Percentiles rank a stretch among this genome's conserved stretches.
phyloP scores from a whole-genome alignment of 1,140 invertebrate species.

The Lysiphlebus fabarum region DNA sequence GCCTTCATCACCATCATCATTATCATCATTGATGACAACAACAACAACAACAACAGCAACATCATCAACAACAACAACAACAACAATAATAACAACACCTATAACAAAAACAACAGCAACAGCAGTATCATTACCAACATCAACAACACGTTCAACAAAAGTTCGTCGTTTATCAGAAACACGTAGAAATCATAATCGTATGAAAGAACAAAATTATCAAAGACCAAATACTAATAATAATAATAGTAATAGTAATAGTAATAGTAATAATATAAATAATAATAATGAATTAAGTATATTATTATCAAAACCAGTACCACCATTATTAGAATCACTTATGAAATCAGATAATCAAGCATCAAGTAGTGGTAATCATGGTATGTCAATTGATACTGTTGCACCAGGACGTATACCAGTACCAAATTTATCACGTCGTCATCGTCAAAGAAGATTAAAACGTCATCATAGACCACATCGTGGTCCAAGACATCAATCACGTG shows the following conservation, averaged over 20 bases:
- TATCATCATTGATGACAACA: too few species aligned
- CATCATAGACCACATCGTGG: slow-evolving; percentile 20
- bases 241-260: slow-evolving; percentile 50
- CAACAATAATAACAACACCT: too few species aligned
- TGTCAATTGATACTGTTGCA: background rate
- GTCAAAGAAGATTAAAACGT: slow-evolving; percentile 23
- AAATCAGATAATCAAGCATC: slow-evolving; percentile 41
- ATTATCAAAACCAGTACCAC: slow-evolving; percentile 59
- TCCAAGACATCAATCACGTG: slow-evolving; percentile 31
- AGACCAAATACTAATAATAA: background rate
- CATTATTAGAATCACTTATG: slow-evolving; percentile 63
- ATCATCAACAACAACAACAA: too few species aligned
- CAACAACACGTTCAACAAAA: too few species aligned
- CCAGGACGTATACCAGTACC: slow-evolving; percentile 2
- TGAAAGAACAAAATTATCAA: slow-evolving; percentile 39
- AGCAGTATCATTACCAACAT: too few species aligned
- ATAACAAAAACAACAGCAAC: too few species aligned
- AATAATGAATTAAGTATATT: slow-evolving; percentile 64
- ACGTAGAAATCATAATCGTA: slow-evolving; percentile 51
- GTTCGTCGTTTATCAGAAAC: slow-evolving; percentile 28
- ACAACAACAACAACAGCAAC: too few species aligned
- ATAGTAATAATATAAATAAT: slow-evolving; percentile 56
- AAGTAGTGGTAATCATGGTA: background rate
- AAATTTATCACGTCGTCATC: slow-evolving; percentile 11
- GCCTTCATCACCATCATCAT: too few species aligned